phyloP scores from a whole-genome alignment of 2,888 invertebrate genomes.

The Pyrochroa serraticornis region DNA sequence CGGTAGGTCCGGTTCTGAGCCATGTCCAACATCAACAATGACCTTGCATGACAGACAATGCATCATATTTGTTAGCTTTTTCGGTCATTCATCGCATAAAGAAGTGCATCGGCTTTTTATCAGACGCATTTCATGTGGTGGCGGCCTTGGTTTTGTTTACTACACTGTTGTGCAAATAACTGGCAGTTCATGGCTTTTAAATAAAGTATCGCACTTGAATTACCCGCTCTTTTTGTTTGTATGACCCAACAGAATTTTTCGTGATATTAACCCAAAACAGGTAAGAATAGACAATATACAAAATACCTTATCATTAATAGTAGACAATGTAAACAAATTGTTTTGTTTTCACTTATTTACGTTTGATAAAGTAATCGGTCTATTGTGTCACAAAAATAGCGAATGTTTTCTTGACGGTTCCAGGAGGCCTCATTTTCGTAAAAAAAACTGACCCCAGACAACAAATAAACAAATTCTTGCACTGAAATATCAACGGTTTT shows the following conservation, averaged over 20 bases:
- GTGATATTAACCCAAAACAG: too few species aligned
- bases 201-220: slow-evolving; percentile 28
- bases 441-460: slow-evolving; percentile 12
- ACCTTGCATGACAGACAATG: slow-evolving; percentile 51
- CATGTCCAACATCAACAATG: slow-evolving; percentile 50
- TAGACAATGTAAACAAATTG: slow-evolving; percentile 24
- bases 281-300: neutral
- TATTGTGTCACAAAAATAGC: slow-evolving; percentile 19
- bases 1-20: slow-evolving; percentile 45
- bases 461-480: slow-evolving; percentile 3
- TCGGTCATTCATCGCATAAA: slow-evolving; percentile 50
- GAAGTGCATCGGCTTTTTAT: slow-evolving; percentile 53
- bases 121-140: slow-evolving; percentile 47
- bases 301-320: slow-evolving; percentile 13
- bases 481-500: slow-evolving; percentile 3
- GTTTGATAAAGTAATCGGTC: slow-evolving; percentile 22
- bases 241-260: neutral
- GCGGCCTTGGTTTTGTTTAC: slow-evolving; percentile 49
- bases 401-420: neutral
- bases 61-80: slow-evolving; percentile 51
- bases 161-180: slow-evolving; percentile 47
- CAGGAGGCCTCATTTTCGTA: neutral
- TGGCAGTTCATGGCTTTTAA: slow-evolving; percentile 44
- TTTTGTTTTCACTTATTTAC: slow-evolving; percentile 20
- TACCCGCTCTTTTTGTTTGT: slow-evolving; percentile 14